Conservation (phyloP, 2,113 vertebrate species). For the Nothocercus julius region DNA sequence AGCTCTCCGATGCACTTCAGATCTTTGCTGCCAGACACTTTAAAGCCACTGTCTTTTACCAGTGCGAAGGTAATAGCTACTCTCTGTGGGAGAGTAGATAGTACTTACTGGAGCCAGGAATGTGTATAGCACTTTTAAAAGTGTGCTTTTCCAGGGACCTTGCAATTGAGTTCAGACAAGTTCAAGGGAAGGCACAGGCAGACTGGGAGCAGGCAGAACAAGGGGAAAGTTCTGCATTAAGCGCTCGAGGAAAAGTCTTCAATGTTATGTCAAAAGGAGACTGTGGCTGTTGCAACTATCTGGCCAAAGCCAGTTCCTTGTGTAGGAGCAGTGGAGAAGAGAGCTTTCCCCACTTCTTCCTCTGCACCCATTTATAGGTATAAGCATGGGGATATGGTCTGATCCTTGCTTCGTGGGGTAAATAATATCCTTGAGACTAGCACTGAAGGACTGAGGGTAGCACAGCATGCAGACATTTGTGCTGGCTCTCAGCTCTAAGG, state of each 20-base stretch:
- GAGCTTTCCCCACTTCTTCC: background rate
- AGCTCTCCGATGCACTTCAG: conserved; percentile 15
- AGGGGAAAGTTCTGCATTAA: background rate
- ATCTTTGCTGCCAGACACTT: background rate
- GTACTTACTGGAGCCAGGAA: background rate
- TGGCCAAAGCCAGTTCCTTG: background rate
- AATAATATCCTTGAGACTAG: background rate
- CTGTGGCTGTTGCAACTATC: background rate
- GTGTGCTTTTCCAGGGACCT: background rate
- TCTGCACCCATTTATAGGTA: background rate
- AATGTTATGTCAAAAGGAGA: background rate
- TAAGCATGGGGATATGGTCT: background rate
- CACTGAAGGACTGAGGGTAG: background rate
- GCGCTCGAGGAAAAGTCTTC: background rate
- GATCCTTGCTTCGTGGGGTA: background rate
- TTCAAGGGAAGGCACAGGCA: background rate
- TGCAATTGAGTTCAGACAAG: background rate
- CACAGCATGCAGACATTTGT: background rate
- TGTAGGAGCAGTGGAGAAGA: background rate
- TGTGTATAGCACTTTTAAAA: background rate
- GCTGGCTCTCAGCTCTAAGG: background rate
- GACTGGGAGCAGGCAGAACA: background rate
- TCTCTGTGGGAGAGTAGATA: background rate
- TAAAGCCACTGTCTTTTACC: conserved; percentile 2
- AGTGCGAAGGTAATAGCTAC: background rate